These are phyloP conservation scores for Stigmatopora nigra DNA, from an alignment of 2,113 vertebrate species.

Conservation along the genomic window DNA sequence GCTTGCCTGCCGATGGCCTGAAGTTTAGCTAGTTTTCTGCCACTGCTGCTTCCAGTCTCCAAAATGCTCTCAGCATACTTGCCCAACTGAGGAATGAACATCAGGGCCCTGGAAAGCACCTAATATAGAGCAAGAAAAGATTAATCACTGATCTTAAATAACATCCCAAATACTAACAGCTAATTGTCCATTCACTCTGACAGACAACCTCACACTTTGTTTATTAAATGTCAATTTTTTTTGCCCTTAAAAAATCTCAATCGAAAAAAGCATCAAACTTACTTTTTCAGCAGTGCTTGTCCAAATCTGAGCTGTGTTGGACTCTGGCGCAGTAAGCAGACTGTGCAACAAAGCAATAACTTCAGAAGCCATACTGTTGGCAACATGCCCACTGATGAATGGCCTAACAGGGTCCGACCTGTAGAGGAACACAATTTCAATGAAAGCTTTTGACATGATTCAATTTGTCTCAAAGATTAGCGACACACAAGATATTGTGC, in stretches of 20 bases:
- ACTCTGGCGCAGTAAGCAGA: constrained; percentile 91
- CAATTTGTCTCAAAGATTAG: not conserved
- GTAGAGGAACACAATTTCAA: not conserved
- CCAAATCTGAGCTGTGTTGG: constrained; percentile 96
- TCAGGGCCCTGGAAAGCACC: constrained; percentile 91
- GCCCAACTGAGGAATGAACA: constrained; percentile 95
- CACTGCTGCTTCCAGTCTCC: constrained; percentile 90
- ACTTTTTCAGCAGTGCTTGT: constrained; percentile 96
- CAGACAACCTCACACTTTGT: not conserved
- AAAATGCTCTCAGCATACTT: constrained; percentile 94
- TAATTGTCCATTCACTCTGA: not conserved
- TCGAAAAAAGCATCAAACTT: constrained; percentile 16
- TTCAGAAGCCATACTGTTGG: constrained; percentile 98
- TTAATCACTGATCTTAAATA: not conserved
- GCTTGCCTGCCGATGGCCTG: constrained; percentile 93
- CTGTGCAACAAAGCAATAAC: constrained; percentile 94
- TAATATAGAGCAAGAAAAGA: constrained; percentile 39
- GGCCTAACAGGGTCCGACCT: constrained; percentile 92
- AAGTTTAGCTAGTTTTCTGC: constrained; percentile 88
- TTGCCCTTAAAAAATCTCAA: not conserved
- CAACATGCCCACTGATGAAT: constrained; percentile 96
- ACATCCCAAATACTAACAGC: not conserved
- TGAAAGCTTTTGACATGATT: not conserved
- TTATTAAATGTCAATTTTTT: too few species aligned
- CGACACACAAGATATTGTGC: not conserved